Evolutionary conservation across 2,797 vertebrate genomes (phyloP), one percentile per base, ranked within the genome.

Genomic region (Pipistrellus pygmaeus): DNA sequence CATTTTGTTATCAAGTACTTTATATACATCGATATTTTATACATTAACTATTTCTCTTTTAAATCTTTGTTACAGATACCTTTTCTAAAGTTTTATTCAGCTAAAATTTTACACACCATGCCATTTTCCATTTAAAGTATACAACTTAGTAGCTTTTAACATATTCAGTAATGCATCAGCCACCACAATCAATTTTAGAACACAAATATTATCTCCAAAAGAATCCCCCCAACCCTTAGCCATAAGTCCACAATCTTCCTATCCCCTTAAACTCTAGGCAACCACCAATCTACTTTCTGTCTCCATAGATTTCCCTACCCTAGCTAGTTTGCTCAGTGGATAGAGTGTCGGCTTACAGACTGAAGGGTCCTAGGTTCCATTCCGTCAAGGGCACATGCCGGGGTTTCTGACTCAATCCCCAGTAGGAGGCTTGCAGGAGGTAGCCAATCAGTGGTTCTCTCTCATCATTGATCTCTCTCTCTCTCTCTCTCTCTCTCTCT

Each of bases 1-100:
- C 69, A 71, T 82, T 85, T 85, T 88, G 3, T 88, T 87, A 80
- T 87, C 35, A 77, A 73, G n/a, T 44, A 93, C 9, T 82, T 93
- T 46, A 30, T 53, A 55, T 64, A 44, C 18, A 77, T 62, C 51
- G 20, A 84, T 89, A 55, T 77, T 84, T 92, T 32, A 32, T 68
- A 35, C 69, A n/a, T 69, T 55, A 73, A 18, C 55, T 90, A 81
- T 90, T 87, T 91, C n/a, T 86, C 35, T 75, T 95, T 72, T 78
- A 27, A 92, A 88, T 38, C 3, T 72, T 82, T 86, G 84, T 83
- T 93, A 91, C 20, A 90, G 15, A 14, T 78, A 17, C 12, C 12
- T 80, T 78, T 53, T n/a, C 44, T 73, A 90, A 95, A 85, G 64
- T 48, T 94, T 86, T 73, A 73, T 46, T 92, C 23, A 75, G 32